Percentiles rank a stretch among this genome's conserved stretches.
Conservation (phyloP, 2,113 vertebrate genomes). For the Mus musculus region GRCm39 chr19:15727501-15728000, state of each 20-base stretch:
- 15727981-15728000: slow-evolving; percentile 21
- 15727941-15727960: background rate
- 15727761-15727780: background rate
- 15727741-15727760: background rate
- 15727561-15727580: background rate
- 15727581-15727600: background rate
- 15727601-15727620: background rate
- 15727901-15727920: background rate
- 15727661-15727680: slow-evolving; percentile 33
- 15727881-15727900: background rate
- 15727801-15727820: background rate
- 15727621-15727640: background rate
- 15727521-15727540: background rate
- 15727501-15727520: background rate
- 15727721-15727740: background rate
- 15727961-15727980: background rate
- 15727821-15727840: background rate
- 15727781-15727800: slow-evolving; percentile 10
- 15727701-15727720: slow-evolving; percentile 28
- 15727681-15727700: background rate
- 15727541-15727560: background rate
- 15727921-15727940: background rate
- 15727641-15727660: background rate
- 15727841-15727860: background rate
- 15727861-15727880: background rate